Base-by-base conservation (phyloP, 2,888 invertebrate genomes). In the Morpho helenor region DNA sequence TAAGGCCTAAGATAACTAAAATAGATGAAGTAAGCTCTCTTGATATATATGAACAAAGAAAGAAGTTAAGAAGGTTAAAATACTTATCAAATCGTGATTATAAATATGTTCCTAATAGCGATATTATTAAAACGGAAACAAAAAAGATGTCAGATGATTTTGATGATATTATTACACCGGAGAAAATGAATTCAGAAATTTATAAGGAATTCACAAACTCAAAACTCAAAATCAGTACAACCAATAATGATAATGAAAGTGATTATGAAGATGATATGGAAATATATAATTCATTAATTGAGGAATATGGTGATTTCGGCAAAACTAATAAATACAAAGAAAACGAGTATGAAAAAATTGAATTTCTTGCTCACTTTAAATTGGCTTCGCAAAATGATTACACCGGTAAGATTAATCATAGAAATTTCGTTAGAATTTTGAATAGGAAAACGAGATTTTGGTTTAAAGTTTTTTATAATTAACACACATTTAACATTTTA, bases 311-410 rank as follows among this genome's bases (percentile, higher is more conserved):
- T 7, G 52, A 59, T 23, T 22, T 8, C 23, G 7, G 42, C 7
- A 46, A 46, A 7, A 48, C 41, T 50, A 39, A 52, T 10, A 55
- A 63, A 49, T 61, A 66, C 85, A 58, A 88, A 85, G 60, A 66
- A 16, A 90, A 91, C 64, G 82, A 89, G 41, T 84, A 87, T 51
- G 70, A 65, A 3, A 83, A 95, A 74, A 75, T 92, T 10, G 82
- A 92, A 10, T 95, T 95, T 75, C 84, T 95, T 55, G 89, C 92
- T 39, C 85, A 91, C 66, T 92, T 95, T 64, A 92, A 91, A 52
- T 79, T 95, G 60, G 93, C 93, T 7, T 93, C 94, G n/a, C 87
- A 90, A 57, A 82, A 85, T 52, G 84, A 77, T 63, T 93, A 84
- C 68, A 93, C 93, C 84, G 93, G 95, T 94, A 84, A 84, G 69